Percentiles rank a stretch among this genome's conserved stretches.
Evolutionary conservation across 1,140 invertebrate genomes (phyloP).

Genomic region (Drosophila willistoni): DNA sequence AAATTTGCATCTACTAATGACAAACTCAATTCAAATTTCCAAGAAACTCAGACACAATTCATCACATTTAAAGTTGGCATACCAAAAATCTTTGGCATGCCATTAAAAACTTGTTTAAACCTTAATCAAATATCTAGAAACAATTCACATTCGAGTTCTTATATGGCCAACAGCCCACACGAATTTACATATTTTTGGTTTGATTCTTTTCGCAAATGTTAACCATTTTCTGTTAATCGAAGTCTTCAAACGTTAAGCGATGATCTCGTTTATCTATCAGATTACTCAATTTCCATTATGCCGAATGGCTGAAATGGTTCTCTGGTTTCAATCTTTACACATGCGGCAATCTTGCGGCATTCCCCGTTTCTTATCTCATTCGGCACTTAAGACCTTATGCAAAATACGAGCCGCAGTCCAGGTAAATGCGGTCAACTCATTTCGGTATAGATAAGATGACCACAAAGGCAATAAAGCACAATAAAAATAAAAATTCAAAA

Average conservation of each 20-base stretch:
- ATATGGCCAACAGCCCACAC: background rate
- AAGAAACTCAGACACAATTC: too few relatives aligned
- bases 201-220: background rate
- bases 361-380: conserved; percentile 7
- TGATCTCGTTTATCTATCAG: conserved; percentile 4
- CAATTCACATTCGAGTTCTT: background rate
- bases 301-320: background rate
- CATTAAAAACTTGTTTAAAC: too few relatives aligned
- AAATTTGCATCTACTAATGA: too few relatives aligned
- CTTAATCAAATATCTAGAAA: background rate
- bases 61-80: too few relatives aligned
- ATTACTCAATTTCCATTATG: conserved; percentile 4
- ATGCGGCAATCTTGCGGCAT: background rate
- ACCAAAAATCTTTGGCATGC: too few relatives aligned
- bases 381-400: conserved; percentile 28
- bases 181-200: background rate
- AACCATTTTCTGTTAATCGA: background rate
- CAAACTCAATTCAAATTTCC: too few relatives aligned
- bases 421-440: conserved; percentile 22
- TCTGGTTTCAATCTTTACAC: conserved; percentile 1
- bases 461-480: conserved; percentile 30
- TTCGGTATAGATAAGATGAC: conserved; percentile 38
- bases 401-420: conserved; percentile 34
- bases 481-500: conserved; percentile 48
- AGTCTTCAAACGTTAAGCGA: background rate